Evolutionary conservation across 2,113 vertebrate species (phyloP), one percentile per base, ranked within the genome.

Genomic region (Rhabdomys dilectus): DNA sequence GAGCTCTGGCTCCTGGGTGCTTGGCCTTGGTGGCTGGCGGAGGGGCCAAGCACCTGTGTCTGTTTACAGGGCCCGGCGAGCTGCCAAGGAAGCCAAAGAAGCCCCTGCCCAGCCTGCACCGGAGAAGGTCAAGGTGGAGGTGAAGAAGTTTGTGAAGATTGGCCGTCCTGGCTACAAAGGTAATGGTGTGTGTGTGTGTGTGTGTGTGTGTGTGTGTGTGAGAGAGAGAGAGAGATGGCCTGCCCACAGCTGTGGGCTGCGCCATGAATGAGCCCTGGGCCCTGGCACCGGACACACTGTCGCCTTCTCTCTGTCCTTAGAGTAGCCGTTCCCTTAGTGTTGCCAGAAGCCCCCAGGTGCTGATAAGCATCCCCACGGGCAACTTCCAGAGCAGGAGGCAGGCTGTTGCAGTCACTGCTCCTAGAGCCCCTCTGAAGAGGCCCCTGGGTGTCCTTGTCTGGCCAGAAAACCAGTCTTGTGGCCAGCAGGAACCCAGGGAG

Each of bases 141-240:
- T 99, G 89, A 99, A 99, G 98, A 99, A 99, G 92, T 99, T 99
- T 98, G 99, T 99, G 92, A 99, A 99, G 98, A 99, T 99, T 0
- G 99, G 99, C 7, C 99, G 99, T 13, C 99, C 99, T 0, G 99
- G 99, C 93, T 99, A 99, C 96, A 99, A 99, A 99, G 99, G 99
- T 99, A 62, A 3, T 68, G 19, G 15, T 75, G 21, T 88, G 66
- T 16, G 2, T 22, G 16, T 1, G 99, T 99, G 62, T 3, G 70
- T 19, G 15, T 70, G 26, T 68, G 60, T 11, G 2, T 24, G 24
- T 1, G 7, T 4, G 13, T 45, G n/a, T n/a, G n/a, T n/a, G n/a
- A n/a, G n/a, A n/a, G n/a, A n/a, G n/a, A n/a, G n/a, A n/a, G n/a
- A n/a, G n/a, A n/a, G n/a, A 0, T 2, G 22, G 31, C 73, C 39